These are phyloP conservation scores for Drosophila parvula DNA, from an alignment of 1,140 invertebrate genomes.

Conservation along the genomic window DNA sequence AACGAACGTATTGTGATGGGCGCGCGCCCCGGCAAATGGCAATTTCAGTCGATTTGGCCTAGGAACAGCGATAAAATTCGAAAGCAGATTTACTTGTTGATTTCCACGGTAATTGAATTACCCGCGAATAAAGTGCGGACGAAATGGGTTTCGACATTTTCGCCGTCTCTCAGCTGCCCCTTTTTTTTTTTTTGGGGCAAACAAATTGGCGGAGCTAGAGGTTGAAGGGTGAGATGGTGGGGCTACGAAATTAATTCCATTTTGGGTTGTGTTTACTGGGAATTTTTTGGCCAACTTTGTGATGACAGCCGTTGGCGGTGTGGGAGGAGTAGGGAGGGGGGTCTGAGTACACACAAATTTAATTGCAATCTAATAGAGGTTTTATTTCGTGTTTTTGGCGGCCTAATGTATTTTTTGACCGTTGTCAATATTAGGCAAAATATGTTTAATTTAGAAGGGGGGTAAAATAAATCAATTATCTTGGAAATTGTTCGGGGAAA, in stretches of 20 bases:
- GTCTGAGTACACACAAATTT: conserved; percentile 52
- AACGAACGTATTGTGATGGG: conserved; percentile 28
- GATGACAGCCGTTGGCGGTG: background rate
- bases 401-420: conserved; percentile 6
- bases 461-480: conserved; percentile 3
- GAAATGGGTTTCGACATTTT: conserved; percentile 54
- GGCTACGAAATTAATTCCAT: conserved; percentile 35
- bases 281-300: conserved; percentile 30
- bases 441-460: background rate
- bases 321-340: conserved; percentile 1
- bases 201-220: conserved; percentile 16
- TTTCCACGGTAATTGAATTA: conserved; percentile 71
- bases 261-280: conserved; percentile 31
- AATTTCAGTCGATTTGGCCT: conserved; percentile 41
- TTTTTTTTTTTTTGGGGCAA: conserved; percentile 7
- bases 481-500: background rate
- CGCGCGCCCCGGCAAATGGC: conserved; percentile 10
- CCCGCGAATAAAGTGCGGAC: conserved; percentile 55
- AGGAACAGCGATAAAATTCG: conserved; percentile 36
- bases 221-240: background rate
- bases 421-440: conserved; percentile 10
- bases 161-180: background rate
- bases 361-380: conserved; percentile 61
- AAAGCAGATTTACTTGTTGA: conserved; percentile 75
- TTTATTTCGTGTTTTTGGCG: conserved; percentile 11